A percentile compares a stretch with the other conserved stretches of the same genome.
These are phyloP conservation scores for Cettia cetti DNA, from an alignment of 2,113 vertebrate genomes.

Conservation along the genomic window DNA sequence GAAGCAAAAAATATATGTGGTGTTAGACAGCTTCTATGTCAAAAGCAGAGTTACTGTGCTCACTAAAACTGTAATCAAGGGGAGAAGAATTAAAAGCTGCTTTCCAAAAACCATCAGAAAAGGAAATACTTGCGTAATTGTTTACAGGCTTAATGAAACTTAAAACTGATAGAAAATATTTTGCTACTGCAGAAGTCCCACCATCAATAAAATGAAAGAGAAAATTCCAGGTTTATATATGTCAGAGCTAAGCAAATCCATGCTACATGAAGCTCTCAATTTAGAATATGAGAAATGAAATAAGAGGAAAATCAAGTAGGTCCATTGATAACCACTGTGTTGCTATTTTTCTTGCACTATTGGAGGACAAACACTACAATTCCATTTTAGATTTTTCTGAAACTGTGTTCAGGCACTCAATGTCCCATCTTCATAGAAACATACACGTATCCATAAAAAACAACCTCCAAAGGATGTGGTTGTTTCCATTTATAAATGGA, in stretches of 20 bases:
- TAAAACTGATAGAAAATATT: background rate
- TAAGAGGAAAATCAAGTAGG: background rate
- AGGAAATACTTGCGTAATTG: background rate
- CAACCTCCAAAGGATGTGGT: fast-evolving
- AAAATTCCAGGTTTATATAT: background rate
- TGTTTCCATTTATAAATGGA: no score
- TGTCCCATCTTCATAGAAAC: background rate
- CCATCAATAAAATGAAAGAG: background rate
- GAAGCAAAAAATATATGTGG: background rate
- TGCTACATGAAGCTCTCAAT: background rate
- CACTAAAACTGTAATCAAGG: background rate
- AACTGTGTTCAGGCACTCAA: background rate
- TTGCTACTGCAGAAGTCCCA: background rate
- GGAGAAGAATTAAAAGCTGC: background rate
- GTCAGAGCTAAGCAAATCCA: background rate
- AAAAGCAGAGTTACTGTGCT: background rate
- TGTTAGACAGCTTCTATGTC: background rate
- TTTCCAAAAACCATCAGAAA: background rate
- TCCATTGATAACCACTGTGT: background rate
- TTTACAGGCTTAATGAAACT: background rate
- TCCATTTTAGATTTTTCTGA: background rate
- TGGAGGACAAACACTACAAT: background rate
- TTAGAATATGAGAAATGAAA: background rate
- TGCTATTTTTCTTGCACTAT: background rate
- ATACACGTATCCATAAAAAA: background rate